phyloP scores from a whole-genome alignment of 2,113 vertebrate species.

The Telmatochromis sp. region DNA sequence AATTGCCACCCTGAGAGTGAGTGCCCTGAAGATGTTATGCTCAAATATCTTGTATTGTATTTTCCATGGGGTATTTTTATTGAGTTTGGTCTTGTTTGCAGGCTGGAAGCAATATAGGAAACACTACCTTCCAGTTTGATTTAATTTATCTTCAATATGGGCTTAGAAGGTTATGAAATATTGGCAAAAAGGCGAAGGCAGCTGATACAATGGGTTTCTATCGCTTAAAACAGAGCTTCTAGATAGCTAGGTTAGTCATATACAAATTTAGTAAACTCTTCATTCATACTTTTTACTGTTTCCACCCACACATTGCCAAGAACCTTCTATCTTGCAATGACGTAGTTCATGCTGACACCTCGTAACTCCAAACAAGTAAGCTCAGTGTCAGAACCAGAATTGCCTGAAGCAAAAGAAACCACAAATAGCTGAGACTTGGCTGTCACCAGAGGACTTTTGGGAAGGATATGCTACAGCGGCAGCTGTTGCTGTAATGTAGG shows the following conservation, averaged over 20 bases:
- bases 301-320: not conserved
- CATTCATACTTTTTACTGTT: not conserved
- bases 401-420: slow-evolving; percentile 11
- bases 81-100: not conserved
- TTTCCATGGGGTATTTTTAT: not conserved
- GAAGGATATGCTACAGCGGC: not conserved
- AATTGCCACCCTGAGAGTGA: not conserved
- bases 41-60: not conserved
- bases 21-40: not conserved
- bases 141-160: not conserved
- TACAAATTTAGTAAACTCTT: not conserved
- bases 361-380: not conserved
- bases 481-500: slow-evolving; percentile 13
- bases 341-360: not conserved
- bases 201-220: not conserved
- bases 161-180: not conserved
- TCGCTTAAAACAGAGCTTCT: not conserved
- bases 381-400: not conserved
- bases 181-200: not conserved
- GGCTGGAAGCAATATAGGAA: not conserved
- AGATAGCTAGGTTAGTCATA: not conserved
- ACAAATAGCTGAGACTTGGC: not conserved
- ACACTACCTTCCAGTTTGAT: not conserved
- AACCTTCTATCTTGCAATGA: not conserved
- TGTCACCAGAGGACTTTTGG: slow-evolving; percentile 26